phyloP scores from a whole-genome alignment of 2,797 vertebrate species.

The Harpagifer antarcticus region DNA sequence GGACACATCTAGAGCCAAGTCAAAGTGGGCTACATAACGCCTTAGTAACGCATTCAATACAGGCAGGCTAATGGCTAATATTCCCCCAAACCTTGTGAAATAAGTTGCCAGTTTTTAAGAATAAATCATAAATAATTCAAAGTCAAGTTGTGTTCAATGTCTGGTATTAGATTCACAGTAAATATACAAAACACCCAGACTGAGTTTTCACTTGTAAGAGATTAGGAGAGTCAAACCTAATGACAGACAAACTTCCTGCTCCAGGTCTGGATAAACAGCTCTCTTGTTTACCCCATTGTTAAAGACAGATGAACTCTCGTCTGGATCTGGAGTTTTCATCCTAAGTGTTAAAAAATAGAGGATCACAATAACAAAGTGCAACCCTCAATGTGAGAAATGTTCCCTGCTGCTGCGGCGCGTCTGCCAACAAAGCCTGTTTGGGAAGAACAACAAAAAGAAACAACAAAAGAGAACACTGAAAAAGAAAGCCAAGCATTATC shows the following conservation, averaged over 20 bases:
- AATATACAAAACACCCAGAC: constrained; percentile 59
- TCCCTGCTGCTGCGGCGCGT: constrained; percentile 51
- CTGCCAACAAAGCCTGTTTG: constrained; percentile 66
- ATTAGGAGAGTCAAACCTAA: constrained; percentile 38
- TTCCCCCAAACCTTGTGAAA: constrained; percentile 77
- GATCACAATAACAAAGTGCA: constrained; percentile 61
- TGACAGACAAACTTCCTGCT: constrained; percentile 36
- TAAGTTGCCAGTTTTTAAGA: constrained; percentile 57
- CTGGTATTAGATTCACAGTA: constrained; percentile 61
- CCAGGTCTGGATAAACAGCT: constrained; percentile 36
- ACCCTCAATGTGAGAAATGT: constrained; percentile 46
- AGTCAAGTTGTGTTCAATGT: constrained; percentile 32
- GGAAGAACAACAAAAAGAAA: constrained; percentile 66
- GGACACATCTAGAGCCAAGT: constrained; percentile 37
- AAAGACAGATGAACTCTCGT: constrained; percentile 45
- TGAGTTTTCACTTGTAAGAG: constrained; percentile 28
- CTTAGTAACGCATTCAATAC: constrained; percentile 76
- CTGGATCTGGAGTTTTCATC: constrained; percentile 58
- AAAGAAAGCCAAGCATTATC: constrained; percentile 72
- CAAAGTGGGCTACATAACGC: constrained; percentile 34
- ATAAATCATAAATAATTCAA: constrained; percentile 78
- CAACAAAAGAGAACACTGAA: constrained; percentile 65
- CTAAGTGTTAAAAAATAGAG: constrained; percentile 50
- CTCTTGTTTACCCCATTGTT: constrained; percentile 38
- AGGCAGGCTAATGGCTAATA: constrained; percentile 71